phyloP scores from a whole-genome alignment of 2,797 vertebrate species.

The Siniperca scherzeri region DNA sequence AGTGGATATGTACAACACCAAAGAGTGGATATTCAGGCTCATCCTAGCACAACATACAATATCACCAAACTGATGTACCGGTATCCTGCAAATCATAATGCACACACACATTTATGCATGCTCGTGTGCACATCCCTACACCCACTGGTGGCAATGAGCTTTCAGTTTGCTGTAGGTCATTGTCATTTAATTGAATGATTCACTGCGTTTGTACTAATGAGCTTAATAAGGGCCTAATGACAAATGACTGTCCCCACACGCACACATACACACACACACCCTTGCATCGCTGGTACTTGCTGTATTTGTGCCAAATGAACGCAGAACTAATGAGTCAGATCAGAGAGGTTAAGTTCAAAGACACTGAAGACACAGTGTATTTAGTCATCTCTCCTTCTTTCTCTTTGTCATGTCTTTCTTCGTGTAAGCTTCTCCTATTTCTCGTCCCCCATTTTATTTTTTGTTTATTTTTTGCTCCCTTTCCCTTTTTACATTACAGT shows the following conservation, averaged over 20 bases:
- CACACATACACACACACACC: not conserved
- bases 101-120: not conserved
- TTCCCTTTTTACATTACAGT: not conserved
- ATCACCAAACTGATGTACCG: not conserved
- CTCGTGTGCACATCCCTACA: constrained; percentile 1
- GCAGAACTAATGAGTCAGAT: constrained; percentile 65
- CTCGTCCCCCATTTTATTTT: not conserved
- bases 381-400: constrained; percentile 34
- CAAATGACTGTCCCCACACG: constrained; percentile 44
- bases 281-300: constrained; percentile 37
- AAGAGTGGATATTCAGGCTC: not conserved
- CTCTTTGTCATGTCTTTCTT: not conserved
- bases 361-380: constrained; percentile 36
- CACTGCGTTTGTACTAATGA: constrained; percentile 56
- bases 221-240: constrained; percentile 64
- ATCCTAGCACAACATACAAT: not conserved
- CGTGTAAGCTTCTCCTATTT: not conserved
- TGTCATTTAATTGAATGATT: constrained; percentile 71
- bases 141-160: constrained; percentile 30
- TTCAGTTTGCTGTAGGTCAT: constrained; percentile 58
- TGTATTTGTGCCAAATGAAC: constrained; percentile 60
- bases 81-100: not conserved
- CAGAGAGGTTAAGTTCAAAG: constrained; percentile 71
- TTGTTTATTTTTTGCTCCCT: not conserved
- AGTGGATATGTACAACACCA: not conserved